Percentiles rank a stretch among this genome's conserved stretches.
These are phyloP conservation scores for Porites australiensis DNA, from an alignment of 64 coral and sea anemone species.

Conservation along the genomic window DNA sequence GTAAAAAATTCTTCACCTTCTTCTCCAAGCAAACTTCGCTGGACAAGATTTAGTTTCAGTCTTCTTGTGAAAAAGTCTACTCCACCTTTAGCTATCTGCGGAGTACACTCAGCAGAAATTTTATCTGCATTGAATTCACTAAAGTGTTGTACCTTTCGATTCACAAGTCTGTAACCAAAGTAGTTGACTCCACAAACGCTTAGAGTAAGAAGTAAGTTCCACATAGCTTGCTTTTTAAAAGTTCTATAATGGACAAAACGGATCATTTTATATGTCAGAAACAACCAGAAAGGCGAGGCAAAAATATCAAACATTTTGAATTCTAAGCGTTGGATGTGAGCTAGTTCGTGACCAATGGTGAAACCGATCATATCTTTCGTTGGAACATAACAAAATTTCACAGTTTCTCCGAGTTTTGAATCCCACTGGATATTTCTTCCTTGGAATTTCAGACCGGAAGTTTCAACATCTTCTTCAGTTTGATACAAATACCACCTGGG, in stretches of 20 bases:
- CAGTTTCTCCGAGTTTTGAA: constrained; percentile 63
- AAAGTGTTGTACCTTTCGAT: constrained; percentile 45
- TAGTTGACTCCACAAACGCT: constrained; percentile 61
- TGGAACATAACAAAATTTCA: constrained; percentile 70
- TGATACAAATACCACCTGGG: constrained; percentile 85
- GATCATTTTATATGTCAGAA: constrained; percentile 79
- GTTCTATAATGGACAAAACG: constrained; percentile 13
- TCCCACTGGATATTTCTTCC: constrained; percentile 78
- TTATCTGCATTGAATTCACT: constrained; percentile 87
- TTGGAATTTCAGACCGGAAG: constrained; percentile 80
- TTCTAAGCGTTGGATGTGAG: constrained; percentile 72
- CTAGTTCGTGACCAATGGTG: constrained; percentile 88
- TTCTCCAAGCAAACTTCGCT: constrained; percentile 66
- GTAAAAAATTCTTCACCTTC: constrained; percentile 68
- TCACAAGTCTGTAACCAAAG: constrained; percentile 36
- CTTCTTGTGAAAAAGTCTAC: constrained; percentile 74
- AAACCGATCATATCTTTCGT: constrained; percentile 85
- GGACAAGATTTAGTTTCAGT: constrained; percentile 68
- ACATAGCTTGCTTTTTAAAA: constrained; percentile 30
- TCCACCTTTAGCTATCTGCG: constrained; percentile 76
- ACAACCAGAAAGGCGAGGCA: constrained; percentile 74
- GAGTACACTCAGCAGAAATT: constrained; percentile 77
- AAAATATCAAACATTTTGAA: constrained; percentile 55
- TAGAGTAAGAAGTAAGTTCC: constrained; percentile 45
- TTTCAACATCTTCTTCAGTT: constrained; percentile 67